phyloP scores from a whole-genome alignment of 2,888 invertebrate genomes.

The Geophilus truncorum region DNA sequence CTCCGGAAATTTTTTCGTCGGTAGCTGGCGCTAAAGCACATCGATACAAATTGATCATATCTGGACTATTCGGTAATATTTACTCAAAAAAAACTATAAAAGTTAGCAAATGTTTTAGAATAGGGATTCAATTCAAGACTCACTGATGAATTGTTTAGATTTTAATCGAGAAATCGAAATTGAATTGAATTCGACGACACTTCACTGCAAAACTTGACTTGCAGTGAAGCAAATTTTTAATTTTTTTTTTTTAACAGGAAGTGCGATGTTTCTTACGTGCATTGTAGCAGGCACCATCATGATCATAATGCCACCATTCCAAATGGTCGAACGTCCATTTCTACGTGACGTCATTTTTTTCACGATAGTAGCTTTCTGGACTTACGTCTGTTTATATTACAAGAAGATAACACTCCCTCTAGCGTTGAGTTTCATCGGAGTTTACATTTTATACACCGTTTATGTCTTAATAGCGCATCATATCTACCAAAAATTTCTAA shows the following conservation, averaged over 20 bases:
- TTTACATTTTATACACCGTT: slow-evolving; percentile 52
- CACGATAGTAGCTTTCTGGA: slow-evolving; percentile 41
- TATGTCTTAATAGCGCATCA: slow-evolving; percentile 51
- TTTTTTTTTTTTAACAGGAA: slow-evolving; percentile 50
- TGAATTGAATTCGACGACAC: not conserved
- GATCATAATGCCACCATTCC: slow-evolving; percentile 53
- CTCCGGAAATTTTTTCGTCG: slow-evolving; percentile 63
- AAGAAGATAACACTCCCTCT: not conserved
- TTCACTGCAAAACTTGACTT: no score
- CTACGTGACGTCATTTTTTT: slow-evolving; percentile 55
- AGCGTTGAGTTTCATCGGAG: slow-evolving; percentile 45
- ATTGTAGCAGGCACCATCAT: slow-evolving; percentile 59
- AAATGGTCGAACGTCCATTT: slow-evolving; percentile 52
- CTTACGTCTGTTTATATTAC: not conserved
- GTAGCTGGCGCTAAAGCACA: slow-evolving; percentile 52
- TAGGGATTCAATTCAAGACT: no score
- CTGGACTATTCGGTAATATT: slow-evolving; percentile 46
- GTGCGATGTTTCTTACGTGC: slow-evolving; percentile 59
- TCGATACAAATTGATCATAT: slow-evolving; percentile 48
- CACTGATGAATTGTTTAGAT: no score
- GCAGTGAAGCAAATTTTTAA: no score
- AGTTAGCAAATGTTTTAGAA: no score
- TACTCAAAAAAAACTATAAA: not conserved
- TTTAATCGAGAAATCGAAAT: no score
- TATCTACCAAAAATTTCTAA: slow-evolving; percentile 37